phyloP scores from a whole-genome alignment of 2,797 vertebrate genomes.

The Streptopelia turtur region DNA sequence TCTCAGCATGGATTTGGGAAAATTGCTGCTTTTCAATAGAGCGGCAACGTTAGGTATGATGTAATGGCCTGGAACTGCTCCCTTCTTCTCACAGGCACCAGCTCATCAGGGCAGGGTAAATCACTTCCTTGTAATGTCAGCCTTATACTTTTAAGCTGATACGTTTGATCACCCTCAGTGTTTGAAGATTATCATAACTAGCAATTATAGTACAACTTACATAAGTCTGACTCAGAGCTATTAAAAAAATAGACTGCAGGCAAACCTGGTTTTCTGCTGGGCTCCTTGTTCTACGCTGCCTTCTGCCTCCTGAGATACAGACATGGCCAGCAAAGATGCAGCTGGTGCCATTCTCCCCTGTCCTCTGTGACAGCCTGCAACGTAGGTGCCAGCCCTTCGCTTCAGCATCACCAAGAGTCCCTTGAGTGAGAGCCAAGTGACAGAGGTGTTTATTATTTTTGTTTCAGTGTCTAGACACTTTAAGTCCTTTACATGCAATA shows the following conservation, averaged over 20 bases:
- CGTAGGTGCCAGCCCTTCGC: accelerated
- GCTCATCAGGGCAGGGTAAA: background rate
- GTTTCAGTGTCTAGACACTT: background rate
- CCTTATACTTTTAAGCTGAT: background rate
- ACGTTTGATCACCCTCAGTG: background rate
- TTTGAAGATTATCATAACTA: background rate
- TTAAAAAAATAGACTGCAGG: background rate
- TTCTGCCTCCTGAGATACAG: background rate
- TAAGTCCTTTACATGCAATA: background rate
- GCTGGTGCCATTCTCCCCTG: background rate
- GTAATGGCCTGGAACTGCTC: background rate
- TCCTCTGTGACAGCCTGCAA: background rate
- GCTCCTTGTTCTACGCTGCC: background rate
- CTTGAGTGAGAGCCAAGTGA: background rate
- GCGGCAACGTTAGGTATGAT: background rate
- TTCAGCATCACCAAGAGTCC: background rate
- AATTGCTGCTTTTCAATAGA: background rate
- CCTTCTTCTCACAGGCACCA: background rate
- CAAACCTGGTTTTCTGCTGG: background rate
- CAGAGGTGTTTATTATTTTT: background rate
- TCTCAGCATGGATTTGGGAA: background rate
- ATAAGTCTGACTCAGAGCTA: background rate
- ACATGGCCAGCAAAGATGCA: background rate
- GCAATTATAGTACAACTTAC: background rate
- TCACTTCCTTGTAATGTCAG: background rate